Evolutionary conservation across 2,797 vertebrate species (phyloP), one percentile per base, ranked within the genome.

Genomic region (Graptemys geographica): DNA sequence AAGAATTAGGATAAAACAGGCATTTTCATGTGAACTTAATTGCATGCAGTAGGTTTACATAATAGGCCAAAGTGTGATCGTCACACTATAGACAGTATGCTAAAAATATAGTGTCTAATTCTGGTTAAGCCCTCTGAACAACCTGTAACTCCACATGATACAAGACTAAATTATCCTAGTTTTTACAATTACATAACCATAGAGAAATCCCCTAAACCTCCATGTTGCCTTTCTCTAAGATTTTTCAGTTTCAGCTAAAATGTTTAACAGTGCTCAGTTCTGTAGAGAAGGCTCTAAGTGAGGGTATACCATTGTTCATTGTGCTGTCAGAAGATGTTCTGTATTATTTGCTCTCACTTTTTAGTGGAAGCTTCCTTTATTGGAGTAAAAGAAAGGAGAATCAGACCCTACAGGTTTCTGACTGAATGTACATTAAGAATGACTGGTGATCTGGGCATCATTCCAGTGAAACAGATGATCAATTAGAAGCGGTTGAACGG

Each of bases 181-280:
- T 57, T 91, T 83, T 83, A 56, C 51, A 90, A 56, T 25, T 83
- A 18, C 4, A 72, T n/a, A 7, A 8, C n/a, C 6, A 12, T 4
- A 44, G 3, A 53, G 37, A 23, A 28, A 47, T 44, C 31, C 81
- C 19, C 55, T 31, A 81, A 25, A 62, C 1, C 31, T 53, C 51
- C 59, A 10, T 18, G 2, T 15, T 2, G 5, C 11, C 15, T 31
- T 52, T 31, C 31, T 27, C 83, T 33, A 88, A 33, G 52, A 1
- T 47, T 86, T 91, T 83, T 51, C 44, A 76, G 2, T 65, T 90
- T 83, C 37, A 79, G 52, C 15, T 74, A 59, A 51, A 86, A 41
- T 23, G 57, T 90, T 52, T 28, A 3, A 0, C 0, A 1, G 3
- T 82, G 69, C 28, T 28, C 28, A 56, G 5, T 3, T 56, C 27